Base-by-base conservation (phyloP, 2,888 invertebrate species). In the Reticulitermes lucifugus region DNA sequence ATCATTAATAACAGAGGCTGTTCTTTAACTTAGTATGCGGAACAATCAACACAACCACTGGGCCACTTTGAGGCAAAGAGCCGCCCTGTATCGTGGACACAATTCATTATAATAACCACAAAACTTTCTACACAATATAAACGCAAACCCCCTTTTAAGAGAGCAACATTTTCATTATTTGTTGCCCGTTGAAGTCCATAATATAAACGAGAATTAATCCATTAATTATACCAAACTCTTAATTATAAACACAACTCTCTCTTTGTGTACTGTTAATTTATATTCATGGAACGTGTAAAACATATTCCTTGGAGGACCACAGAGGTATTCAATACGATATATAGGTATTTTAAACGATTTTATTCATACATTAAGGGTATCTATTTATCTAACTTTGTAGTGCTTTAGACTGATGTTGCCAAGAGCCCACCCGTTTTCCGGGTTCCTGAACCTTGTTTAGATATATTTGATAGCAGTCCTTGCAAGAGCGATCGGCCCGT, bases 1-100 rank as follows among this genome's bases (percentile, higher is more conserved):
- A 2, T 18, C 73, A 73, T 73, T 73, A 73, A 73, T 73, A 73
- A 73, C 73, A 73, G 73, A 21, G 73, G 12, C 41, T 41, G 41
- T 73, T 35, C 29, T 73, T 41, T 73, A 73, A 35, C 35, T 10
- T 14, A 41, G 41, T 41, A 73, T 18, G 73, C 73, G 73, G 73
- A 73, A 41, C 73, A 41, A 73, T 73, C 73, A 73, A 41, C 41
- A 41, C 73, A 10, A 41, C 35, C 18, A 41, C 25, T 35, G 73
- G 73, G 41, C 73, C 73, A 35, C 73, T 73, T 73, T 73, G 41
- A 70, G n/a, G 70, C 25, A 70, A 70, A n/a, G 9, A 41, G 21
- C 73, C 73, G 65, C 65, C 14, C 3, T 70, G 25, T 29, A 14
- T 29, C 70, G n/a, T 70, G 14, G n/a, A 65, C 65, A 65, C 65